phyloP scores from a whole-genome alignment of 2,797 vertebrate species.

The Labroides dimidiatus region DNA sequence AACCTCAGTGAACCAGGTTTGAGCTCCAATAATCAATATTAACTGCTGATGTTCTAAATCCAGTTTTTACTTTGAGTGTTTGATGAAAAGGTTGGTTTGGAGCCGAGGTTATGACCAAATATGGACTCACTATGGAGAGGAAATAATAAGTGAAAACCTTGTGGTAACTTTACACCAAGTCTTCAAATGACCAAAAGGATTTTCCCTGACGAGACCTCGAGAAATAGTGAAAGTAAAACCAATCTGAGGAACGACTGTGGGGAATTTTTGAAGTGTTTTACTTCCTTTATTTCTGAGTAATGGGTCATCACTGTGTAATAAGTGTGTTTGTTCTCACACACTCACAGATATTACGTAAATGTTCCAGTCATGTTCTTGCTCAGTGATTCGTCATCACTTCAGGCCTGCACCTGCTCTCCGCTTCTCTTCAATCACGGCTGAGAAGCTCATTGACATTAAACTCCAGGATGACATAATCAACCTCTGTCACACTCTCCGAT shows the following conservation, averaged over 20 bases:
- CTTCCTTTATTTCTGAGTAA: conserved; percentile 1
- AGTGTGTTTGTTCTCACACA: not conserved
- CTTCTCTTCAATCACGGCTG: not conserved
- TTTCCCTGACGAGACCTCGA: not conserved
- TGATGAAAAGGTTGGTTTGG: too few species aligned
- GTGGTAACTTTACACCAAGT: not conserved
- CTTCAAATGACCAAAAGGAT: not conserved
- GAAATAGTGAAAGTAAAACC: not conserved
- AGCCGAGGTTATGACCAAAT: too few species aligned
- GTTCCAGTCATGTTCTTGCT: conserved; percentile 35
- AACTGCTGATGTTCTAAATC: too few species aligned
- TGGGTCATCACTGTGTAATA: not conserved
- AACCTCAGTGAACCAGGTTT: too few species aligned
- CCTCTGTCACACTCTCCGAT: conserved; percentile 23
- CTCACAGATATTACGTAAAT: conserved; percentile 47
- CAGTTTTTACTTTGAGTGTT: too few species aligned
- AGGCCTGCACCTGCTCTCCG: conserved; percentile 62
- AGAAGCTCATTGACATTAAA: conserved; percentile 41
- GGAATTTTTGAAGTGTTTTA: not conserved
- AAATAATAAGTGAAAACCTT: too few species aligned
- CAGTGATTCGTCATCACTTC: conserved; percentile 34
- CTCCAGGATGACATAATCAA: conserved; percentile 22
- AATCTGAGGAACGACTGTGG: not conserved
- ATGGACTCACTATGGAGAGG: too few species aligned
- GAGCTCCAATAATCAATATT: too few species aligned